phyloP scores from a whole-genome alignment of 2,797 vertebrate genomes.

The Sciurus vulgaris region DNA sequence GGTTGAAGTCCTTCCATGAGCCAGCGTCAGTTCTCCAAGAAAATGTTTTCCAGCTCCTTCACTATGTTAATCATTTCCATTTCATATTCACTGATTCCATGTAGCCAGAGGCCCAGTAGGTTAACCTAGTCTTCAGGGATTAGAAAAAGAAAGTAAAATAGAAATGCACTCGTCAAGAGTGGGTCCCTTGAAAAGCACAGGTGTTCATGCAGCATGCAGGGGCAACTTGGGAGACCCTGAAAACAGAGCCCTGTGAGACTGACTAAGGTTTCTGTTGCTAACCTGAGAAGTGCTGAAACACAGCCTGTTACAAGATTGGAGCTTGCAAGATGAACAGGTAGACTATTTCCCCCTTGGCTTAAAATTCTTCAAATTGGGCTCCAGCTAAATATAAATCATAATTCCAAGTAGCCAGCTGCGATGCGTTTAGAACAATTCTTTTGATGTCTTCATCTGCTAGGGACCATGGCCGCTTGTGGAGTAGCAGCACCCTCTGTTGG shows the following conservation, averaged over 20 bases:
- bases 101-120: slow-evolving; percentile 35
- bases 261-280: background rate
- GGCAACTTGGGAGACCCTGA: background rate
- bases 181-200: background rate
- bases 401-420: slow-evolving; percentile 3
- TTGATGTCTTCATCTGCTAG: background rate
- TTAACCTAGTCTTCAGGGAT: slow-evolving; percentile 13
- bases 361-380: slow-evolving; percentile 49
- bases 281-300: background rate
- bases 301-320: background rate
- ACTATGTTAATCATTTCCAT: background rate
- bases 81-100: background rate
- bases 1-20: background rate
- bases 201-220: background rate
- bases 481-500: slow-evolving; percentile 29
- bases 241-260: background rate
- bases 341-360: background rate
- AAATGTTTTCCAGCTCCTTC: background rate
- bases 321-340: background rate
- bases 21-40: background rate
- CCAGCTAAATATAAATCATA: slow-evolving; percentile 55
- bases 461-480: background rate
- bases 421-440: slow-evolving; percentile 20
- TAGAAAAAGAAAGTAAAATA: slow-evolving; percentile 18
- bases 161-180: background rate